Percentiles rank a stretch among this genome's conserved stretches.
phyloP scores from a whole-genome alignment of 2,888 invertebrate species.

The Cheilosia soror region DNA sequence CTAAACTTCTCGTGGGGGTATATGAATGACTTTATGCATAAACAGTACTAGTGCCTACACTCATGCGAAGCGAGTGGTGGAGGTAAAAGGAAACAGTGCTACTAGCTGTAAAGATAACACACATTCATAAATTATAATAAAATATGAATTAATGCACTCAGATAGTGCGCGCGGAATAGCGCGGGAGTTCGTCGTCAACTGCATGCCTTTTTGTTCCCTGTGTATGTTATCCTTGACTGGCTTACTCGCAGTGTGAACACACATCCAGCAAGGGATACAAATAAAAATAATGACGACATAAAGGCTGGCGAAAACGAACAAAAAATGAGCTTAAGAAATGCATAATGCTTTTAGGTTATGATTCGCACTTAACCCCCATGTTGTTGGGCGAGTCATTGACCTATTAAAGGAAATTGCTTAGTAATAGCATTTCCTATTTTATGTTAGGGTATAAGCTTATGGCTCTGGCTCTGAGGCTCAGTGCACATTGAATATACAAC shows the following conservation, averaged over 20 bases:
- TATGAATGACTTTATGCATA: constrained; percentile 60
- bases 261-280: constrained; percentile 18
- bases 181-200: constrained; percentile 27
- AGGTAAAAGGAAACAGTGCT: constrained; percentile 57
- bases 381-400: constrained; percentile 57
- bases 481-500: too few relatives aligned
- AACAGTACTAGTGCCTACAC: constrained; percentile 22
- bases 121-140: constrained; percentile 76
- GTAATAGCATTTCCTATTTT: constrained; percentile 69
- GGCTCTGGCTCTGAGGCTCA: background rate
- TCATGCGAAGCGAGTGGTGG: constrained; percentile 10
- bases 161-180: constrained; percentile 54
- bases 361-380: constrained; percentile 61
- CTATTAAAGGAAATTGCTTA: constrained; percentile 67
- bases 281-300: constrained; percentile 5
- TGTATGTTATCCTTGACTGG: constrained; percentile 68
- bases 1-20: constrained; percentile 17
- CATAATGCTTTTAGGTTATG: constrained; percentile 54
- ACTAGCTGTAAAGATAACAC: constrained; percentile 71
- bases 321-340: constrained; percentile 35
- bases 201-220: constrained; percentile 24
- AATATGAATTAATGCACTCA: constrained; percentile 76
- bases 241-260: constrained; percentile 17
- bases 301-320: constrained; percentile 3
- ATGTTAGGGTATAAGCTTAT: background rate